Evolutionary conservation across 2,888 invertebrate species (phyloP).

Genomic region (Omphaloscelis lunosa): DNA sequence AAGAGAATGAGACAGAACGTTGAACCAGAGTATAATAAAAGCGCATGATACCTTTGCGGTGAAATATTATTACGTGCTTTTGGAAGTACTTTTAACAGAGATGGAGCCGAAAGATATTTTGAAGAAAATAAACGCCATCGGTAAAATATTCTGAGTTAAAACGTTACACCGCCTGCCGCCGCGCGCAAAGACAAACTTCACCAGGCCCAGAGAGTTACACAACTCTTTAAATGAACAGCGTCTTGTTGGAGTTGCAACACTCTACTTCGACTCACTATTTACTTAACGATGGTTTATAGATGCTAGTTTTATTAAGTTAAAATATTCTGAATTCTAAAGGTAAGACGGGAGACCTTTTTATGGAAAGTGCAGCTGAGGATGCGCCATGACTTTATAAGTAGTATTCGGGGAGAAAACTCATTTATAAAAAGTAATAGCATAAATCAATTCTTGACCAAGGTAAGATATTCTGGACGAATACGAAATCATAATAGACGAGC

Average conservation of each 20-base stretch:
- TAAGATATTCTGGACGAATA: conserved; percentile 77
- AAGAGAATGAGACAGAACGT: conserved; percentile 47
- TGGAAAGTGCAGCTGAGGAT: conserved; percentile 54
- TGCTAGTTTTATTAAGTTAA: conserved; percentile 57
- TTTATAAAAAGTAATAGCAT: conserved; percentile 79
- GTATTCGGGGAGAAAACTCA: conserved; percentile 71
- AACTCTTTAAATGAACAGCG: conserved; percentile 82
- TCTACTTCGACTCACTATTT: conserved; percentile 74
- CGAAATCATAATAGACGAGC: conserved; percentile 77
- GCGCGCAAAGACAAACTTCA: conserved; percentile 75
- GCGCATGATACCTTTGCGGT: conserved; percentile 46
- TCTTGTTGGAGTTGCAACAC: conserved; percentile 75
- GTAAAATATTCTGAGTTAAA: conserved; percentile 73
- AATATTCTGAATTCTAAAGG: conserved; percentile 48
- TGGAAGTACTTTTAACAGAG: conserved; percentile 52
- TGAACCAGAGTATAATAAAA: conserved; percentile 55
- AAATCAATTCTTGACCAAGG: conserved; percentile 80
- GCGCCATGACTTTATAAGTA: conserved; percentile 64
- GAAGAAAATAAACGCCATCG: conserved; percentile 70
- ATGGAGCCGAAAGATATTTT: conserved; percentile 59
- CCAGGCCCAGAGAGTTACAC: conserved; percentile 72
- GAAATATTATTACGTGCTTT: conserved; percentile 58
- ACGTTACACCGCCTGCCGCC: conserved; percentile 69
- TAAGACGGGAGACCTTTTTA: conserved; percentile 35
- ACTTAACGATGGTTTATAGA: conserved; percentile 73